Percentiles rank a stretch among this genome's conserved stretches.
These are phyloP conservation scores for Lamellibrachia satsuma DNA, from an alignment of 2,888 invertebrate species.

Conservation along the genomic window DNA sequence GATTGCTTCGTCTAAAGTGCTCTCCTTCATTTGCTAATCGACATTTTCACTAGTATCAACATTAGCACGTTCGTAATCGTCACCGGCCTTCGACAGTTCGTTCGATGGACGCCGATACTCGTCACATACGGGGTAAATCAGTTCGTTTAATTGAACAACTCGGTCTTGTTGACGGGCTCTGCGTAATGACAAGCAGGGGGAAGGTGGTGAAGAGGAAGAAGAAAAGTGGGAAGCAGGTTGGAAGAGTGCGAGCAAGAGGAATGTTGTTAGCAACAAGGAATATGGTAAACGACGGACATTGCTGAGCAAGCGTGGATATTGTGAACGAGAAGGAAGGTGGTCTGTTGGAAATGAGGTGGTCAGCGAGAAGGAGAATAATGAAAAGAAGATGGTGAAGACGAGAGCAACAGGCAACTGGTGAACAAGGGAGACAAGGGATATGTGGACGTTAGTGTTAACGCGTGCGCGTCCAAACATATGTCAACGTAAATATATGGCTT, in stretches of 20 bases:
- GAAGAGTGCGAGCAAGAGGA: not conserved
- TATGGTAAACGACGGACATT: no score
- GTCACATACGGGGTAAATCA: not conserved
- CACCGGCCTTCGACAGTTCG: not conserved
- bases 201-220: not conserved
- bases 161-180: not conserved
- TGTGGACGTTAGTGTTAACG: not conserved
- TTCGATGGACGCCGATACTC: not conserved
- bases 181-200: not conserved
- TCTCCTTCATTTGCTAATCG: constrained; percentile 11
- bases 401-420: not conserved
- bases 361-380: not conserved
- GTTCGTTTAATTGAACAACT: not conserved
- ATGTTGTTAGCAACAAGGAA: not conserved
- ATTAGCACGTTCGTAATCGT: not conserved
- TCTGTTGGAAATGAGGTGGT: not conserved
- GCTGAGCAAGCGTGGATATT: no score
- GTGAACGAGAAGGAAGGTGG: no score
- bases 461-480: not conserved
- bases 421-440: not conserved
- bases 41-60: constrained; percentile 6
- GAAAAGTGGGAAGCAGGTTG: not conserved
- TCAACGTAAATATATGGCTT: not conserved
- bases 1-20: not conserved
- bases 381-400: not conserved